phyloP scores from a whole-genome alignment of 2,797 vertebrate species.

The Denticeps clupeoides region DNA sequence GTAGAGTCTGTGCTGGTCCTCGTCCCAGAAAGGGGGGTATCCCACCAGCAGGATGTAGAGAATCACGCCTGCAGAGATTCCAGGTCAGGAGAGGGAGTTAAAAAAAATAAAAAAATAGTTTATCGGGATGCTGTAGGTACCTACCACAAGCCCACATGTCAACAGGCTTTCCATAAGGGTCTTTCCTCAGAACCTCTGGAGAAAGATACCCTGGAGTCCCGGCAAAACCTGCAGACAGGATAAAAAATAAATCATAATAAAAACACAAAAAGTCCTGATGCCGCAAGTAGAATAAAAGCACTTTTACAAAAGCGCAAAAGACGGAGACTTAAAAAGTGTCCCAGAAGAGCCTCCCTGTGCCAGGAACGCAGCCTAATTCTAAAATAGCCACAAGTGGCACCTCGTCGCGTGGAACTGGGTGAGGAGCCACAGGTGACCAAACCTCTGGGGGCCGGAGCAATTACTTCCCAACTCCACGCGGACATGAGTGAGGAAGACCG shows the following conservation, averaged over 20 bases:
- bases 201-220: slow-evolving; percentile 94
- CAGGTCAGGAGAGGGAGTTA: background rate
- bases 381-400: slow-evolving; percentile 16
- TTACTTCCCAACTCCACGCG: slow-evolving; percentile 31
- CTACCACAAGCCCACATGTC: slow-evolving; percentile 99
- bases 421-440: background rate
- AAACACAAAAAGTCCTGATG: background rate
- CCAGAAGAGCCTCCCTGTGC: slow-evolving; percentile 3
- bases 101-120: background rate
- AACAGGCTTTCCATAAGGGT: slow-evolving; percentile 93
- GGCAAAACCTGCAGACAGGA: slow-evolving; percentile 72
- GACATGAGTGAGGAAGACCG: slow-evolving; percentile 18
- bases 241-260: background rate
- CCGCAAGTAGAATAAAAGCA: background rate
- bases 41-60: slow-evolving; percentile 94
- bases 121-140: no score
- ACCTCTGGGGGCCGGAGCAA: slow-evolving; percentile 34
- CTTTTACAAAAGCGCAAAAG: background rate
- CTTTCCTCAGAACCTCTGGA: slow-evolving; percentile 90
- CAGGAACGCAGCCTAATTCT: slow-evolving; percentile 31
- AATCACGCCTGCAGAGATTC: slow-evolving; percentile 73
- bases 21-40: slow-evolving; percentile 96
- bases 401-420: slow-evolving; percentile 5
- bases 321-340: slow-evolving; percentile 16
- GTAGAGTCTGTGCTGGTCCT: slow-evolving; percentile 93